Percentiles rank a stretch among this genome's conserved stretches.
Evolutionary conservation across 2,113 vertebrate genomes (phyloP).

Genomic region (Lycaon pictus): DNA sequence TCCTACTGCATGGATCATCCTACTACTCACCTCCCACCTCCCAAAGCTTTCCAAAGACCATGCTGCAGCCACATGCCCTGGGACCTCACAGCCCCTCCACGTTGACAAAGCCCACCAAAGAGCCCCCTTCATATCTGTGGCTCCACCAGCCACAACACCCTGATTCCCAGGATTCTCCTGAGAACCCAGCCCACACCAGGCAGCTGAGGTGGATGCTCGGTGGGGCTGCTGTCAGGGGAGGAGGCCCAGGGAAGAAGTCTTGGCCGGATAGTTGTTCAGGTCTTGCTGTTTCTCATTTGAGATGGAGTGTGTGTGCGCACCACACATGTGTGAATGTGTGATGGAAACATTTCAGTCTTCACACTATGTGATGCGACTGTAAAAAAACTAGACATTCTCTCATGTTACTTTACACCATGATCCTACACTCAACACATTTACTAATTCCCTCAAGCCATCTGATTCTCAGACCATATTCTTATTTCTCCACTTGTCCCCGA

Average conservation of each 20-base stretch:
- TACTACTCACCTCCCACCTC: fast-evolving
- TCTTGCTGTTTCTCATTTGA: not conserved
- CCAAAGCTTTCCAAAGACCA: not conserved
- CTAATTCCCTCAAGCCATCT: not conserved
- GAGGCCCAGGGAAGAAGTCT: not conserved
- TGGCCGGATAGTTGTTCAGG: not conserved
- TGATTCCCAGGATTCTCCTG: not conserved
- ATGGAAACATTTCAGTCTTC: not conserved
- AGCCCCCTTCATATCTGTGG: not conserved
- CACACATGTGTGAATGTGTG: fast-evolving
- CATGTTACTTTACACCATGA: fast-evolving
- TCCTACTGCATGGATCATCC: not conserved
- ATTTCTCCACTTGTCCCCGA: not conserved
- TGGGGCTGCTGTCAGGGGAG: no score
- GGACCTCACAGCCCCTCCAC: not conserved
- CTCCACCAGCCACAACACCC: not conserved
- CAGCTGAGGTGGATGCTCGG: not conserved
- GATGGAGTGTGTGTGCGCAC: fast-evolving
- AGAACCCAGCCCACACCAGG: not conserved
- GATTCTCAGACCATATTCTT: not conserved
- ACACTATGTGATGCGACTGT: not conserved
- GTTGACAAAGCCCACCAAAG: not conserved
- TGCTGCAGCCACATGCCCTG: not conserved
- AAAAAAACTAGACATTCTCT: not conserved
- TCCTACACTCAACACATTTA: not conserved